Conservation (phyloP, 2,113 vertebrate genomes). For the Pomatostomus ruficeps region DNA sequence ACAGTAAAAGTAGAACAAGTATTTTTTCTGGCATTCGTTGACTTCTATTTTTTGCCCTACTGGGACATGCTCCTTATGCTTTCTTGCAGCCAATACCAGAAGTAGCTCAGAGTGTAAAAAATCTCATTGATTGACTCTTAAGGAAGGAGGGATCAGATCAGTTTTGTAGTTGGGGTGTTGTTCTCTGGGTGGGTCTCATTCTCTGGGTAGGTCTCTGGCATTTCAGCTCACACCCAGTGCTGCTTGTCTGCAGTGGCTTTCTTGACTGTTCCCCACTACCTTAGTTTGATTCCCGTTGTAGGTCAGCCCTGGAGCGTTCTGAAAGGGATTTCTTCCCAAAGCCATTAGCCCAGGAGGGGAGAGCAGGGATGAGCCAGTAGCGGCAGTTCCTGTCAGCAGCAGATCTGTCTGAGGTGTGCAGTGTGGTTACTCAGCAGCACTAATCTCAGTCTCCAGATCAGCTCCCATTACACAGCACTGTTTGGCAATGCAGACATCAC, state of each 20-base stretch:
- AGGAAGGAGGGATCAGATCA: neutral
- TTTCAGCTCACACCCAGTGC: neutral
- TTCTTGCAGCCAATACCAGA: neutral
- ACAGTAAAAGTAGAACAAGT: neutral
- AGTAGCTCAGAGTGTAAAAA: neutral
- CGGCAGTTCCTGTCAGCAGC: neutral
- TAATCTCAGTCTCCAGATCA: neutral
- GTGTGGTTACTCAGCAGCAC: neutral
- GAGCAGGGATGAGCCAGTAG: neutral
- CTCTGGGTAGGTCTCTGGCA: accelerated
- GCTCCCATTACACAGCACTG: neutral
- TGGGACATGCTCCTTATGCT: neutral
- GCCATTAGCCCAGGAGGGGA: neutral
- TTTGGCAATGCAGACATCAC: neutral
- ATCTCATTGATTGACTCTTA: neutral
- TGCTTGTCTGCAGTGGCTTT: neutral
- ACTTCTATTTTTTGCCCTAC: neutral
- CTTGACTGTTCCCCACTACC: neutral
- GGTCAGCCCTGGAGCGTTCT: neutral
- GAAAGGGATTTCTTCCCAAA: neutral
- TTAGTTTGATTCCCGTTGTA: accelerated
- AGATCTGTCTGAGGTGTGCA: neutral
- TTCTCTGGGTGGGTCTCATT: neutral
- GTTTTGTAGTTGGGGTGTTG: neutral
- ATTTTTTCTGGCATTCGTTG: neutral